These are phyloP conservation scores for Drosophila putrida DNA, from an alignment of 2,888 invertebrate species.

Conservation along the genomic window DNA sequence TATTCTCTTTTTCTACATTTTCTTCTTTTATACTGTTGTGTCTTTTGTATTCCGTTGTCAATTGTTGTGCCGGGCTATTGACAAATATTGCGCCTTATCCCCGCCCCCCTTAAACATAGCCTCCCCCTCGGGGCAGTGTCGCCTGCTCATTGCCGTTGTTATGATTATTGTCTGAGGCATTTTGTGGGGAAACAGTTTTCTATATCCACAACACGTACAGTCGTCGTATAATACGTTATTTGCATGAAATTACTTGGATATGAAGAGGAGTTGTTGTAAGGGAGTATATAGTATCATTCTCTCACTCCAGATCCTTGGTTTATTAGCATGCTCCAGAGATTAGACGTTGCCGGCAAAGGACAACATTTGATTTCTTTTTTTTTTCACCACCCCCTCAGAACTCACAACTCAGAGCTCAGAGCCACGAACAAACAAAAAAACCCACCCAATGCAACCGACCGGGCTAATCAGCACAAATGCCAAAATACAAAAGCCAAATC, in stretches of 20 bases:
- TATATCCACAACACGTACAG: constrained; percentile 76
- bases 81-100: constrained; percentile 68
- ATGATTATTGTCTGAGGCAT: constrained; percentile 76
- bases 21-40: constrained; percentile 14
- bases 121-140: constrained; percentile 19
- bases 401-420: constrained; percentile 8
- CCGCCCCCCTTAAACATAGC: neutral
- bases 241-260: constrained; percentile 74
- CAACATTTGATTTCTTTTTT: constrained; percentile 77
- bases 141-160: constrained; percentile 60
- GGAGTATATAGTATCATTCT: constrained; percentile 11
- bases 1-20: constrained; percentile 14
- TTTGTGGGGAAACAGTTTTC: constrained; percentile 56
- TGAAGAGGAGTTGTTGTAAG: neutral
- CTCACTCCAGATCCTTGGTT: constrained; percentile 53
- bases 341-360: constrained; percentile 76
- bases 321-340: constrained; percentile 81
- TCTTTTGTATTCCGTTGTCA: constrained; percentile 59
- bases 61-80: constrained; percentile 72
- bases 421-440: constrained; percentile 18
- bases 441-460: constrained; percentile 30
- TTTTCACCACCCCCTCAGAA: constrained; percentile 28
- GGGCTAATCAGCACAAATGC: constrained; percentile 79
- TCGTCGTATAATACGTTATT: constrained; percentile 75
- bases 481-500: constrained; percentile 80